phyloP scores from a whole-genome alignment of 2,797 vertebrate species.

The Macroramphosus scolopax region DNA sequence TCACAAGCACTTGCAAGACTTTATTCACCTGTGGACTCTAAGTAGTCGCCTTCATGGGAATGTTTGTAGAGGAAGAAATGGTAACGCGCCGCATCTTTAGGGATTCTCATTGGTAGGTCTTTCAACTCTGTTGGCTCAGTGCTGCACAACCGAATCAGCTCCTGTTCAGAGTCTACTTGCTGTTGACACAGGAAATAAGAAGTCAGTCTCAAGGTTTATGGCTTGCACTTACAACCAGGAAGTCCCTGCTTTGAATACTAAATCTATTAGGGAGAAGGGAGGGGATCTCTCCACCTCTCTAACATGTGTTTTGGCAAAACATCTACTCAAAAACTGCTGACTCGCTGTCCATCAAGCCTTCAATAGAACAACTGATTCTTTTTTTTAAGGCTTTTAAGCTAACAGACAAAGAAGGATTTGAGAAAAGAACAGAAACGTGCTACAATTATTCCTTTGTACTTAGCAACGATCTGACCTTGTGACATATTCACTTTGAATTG shows the following conservation, averaged over 20 bases:
- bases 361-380: conserved; percentile 2
- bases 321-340: background rate
- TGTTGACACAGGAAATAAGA: conserved; percentile 60
- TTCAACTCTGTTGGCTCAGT: conserved; percentile 89
- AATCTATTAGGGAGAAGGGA: background rate
- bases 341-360: background rate
- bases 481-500: conserved; percentile 51
- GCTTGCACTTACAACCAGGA: background rate
- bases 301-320: conserved; percentile 14
- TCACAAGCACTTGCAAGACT: background rate
- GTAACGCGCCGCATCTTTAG: conserved; percentile 91
- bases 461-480: conserved; percentile 49
- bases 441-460: conserved; percentile 61
- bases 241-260: conserved; percentile 3
- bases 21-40: conserved; percentile 90
- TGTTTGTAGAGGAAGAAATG: conserved; percentile 99
- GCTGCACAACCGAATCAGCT: conserved; percentile 88
- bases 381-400: conserved; percentile 18
- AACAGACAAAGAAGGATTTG: conserved; percentile 20
- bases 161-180: conserved; percentile 90
- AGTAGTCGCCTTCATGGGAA: conserved; percentile 93
- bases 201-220: background rate
- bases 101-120: conserved; percentile 92
- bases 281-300: background rate
- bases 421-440: conserved; percentile 33